Percentiles rank a stretch among this genome's conserved stretches.
Evolutionary conservation across 53 echinoderm and acorn worm genomes (phyloP).

Genomic region (Temnopleurus reevesii): DNA sequence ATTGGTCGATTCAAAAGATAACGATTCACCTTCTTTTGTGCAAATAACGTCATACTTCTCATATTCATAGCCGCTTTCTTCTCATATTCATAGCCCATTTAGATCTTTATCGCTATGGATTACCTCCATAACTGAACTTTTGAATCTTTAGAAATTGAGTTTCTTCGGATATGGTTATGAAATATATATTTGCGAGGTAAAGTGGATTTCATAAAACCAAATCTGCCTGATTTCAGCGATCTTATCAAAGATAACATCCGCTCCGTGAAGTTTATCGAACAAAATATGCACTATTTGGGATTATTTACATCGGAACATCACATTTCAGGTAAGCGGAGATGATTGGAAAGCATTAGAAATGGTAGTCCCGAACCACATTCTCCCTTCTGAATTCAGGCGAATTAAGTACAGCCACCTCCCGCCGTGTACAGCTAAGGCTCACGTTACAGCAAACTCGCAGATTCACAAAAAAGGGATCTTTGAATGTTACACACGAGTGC

Average conservation of each 20-base stretch:
- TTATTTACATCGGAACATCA: conserved; percentile 8
- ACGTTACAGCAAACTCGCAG: conserved; percentile 25
- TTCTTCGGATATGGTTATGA: too few relatives aligned
- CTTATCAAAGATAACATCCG: not conserved
- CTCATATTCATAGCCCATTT: too few relatives aligned
- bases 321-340: not conserved
- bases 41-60: too few relatives aligned
- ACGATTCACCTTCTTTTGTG: too few relatives aligned
- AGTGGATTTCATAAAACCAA: too few relatives aligned
- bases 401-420: conserved; percentile 29
- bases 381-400: not conserved
- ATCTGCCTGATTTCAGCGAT: too few relatives aligned
- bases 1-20: too few relatives aligned
- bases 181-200: too few relatives aligned
- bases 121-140: too few relatives aligned
- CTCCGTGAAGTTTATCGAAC: not conserved
- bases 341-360: not conserved
- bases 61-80: too few relatives aligned
- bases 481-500: conserved; percentile 3
- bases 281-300: conserved; percentile 16
- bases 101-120: too few relatives aligned
- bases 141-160: too few relatives aligned
- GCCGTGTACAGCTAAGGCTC: not conserved
- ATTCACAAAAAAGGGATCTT: conserved; percentile 22
- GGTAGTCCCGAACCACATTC: not conserved